phyloP scores from a whole-genome alignment of 2,113 vertebrate species.

The Nannospalax galili region DNA sequence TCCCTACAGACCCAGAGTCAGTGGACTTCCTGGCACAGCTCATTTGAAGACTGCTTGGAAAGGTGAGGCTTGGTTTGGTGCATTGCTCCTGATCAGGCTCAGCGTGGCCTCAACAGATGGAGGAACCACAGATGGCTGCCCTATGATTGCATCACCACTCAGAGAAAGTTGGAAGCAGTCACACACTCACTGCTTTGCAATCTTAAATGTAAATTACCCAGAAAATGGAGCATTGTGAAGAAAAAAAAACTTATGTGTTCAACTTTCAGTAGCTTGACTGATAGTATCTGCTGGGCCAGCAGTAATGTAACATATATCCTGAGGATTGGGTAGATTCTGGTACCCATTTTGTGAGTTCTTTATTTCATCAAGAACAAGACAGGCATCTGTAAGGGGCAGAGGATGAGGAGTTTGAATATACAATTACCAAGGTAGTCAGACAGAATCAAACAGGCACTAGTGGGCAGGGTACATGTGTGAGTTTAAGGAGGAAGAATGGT shows the following conservation, averaged over 20 bases:
- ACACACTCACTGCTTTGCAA: constrained; percentile 60
- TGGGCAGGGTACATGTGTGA: accelerated
- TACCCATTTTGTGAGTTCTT: background rate
- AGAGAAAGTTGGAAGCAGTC: constrained; percentile 65
- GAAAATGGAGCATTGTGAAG: constrained; percentile 57
- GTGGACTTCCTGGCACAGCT: background rate
- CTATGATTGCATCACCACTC: constrained; percentile 65
- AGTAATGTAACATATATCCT: background rate
- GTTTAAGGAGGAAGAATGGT: background rate
- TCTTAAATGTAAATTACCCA: constrained; percentile 69
- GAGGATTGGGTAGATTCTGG: background rate
- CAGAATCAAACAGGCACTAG: background rate
- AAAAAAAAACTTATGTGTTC: constrained; percentile 25
- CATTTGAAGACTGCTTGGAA: background rate
- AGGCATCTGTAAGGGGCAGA: background rate
- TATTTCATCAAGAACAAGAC: background rate
- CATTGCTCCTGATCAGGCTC: background rate
- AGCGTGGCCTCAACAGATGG: constrained; percentile 67
- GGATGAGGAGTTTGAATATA: background rate
- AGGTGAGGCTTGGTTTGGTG: background rate
- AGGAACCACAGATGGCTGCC: constrained; percentile 71
- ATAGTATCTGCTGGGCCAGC: background rate
- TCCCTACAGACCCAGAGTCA: background rate
- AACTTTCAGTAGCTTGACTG: background rate
- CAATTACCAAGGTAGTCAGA: background rate